These are phyloP conservation scores for Netelia inedita DNA, from an alignment of 2,888 invertebrate genomes.

Conservation along the genomic window DNA sequence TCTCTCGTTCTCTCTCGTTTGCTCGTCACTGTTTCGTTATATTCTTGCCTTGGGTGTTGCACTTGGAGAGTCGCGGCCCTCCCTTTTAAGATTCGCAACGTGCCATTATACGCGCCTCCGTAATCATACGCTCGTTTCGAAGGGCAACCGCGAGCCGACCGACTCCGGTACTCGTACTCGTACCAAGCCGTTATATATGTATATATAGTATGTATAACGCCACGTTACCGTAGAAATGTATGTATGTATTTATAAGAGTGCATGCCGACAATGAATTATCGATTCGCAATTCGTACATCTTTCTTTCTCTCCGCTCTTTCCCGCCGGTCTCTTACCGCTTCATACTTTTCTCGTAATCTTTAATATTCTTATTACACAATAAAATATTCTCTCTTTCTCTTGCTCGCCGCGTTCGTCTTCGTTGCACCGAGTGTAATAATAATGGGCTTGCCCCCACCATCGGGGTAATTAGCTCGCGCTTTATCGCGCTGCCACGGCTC, in stretches of 20 bases:
- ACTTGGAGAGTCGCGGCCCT: slow-evolving; percentile 58
- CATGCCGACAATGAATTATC: slow-evolving; percentile 72
- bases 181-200: slow-evolving; percentile 11
- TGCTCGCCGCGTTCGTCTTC: slow-evolving; percentile 40
- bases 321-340: slow-evolving; percentile 20
- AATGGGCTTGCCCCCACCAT: slow-evolving; percentile 53
- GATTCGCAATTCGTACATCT: slow-evolving; percentile 68
- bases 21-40: slow-evolving; percentile 29
- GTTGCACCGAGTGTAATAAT: slow-evolving; percentile 63
- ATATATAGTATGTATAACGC: background rate
- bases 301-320: slow-evolving; percentile 8
- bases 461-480: slow-evolving; percentile 64
- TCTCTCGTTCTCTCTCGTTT: slow-evolving; percentile 21
- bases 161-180: slow-evolving; percentile 52
- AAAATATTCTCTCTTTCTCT: slow-evolving; percentile 47
- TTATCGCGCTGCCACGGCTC: slow-evolving; percentile 57
- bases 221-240: background rate
- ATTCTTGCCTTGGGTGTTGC: slow-evolving; percentile 57
- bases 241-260: slow-evolving; percentile 34
- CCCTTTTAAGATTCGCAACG: slow-evolving; percentile 74
- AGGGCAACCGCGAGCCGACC: slow-evolving; percentile 66
- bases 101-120: slow-evolving; percentile 75
- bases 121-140: slow-evolving; percentile 80
- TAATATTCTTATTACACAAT: slow-evolving; percentile 49
- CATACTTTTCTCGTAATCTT: slow-evolving; percentile 51